Conservation (phyloP, 2,797 vertebrate species). For the Rhynchotus rufescens region DNA sequence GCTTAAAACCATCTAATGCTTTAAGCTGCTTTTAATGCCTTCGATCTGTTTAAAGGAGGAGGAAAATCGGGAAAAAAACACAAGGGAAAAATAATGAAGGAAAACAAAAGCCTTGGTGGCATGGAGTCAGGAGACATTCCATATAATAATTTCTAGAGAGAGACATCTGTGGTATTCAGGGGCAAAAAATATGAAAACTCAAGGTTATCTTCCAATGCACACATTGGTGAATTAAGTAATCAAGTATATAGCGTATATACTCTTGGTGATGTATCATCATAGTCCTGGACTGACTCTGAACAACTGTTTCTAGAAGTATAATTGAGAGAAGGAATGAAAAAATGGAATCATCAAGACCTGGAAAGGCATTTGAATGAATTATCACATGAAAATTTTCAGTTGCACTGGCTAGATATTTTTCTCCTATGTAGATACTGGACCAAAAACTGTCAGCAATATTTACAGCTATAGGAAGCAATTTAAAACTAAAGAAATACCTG, state of each 20-base stretch:
- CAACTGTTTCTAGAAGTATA: neutral
- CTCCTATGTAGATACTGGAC: neutral
- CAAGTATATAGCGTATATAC: neutral
- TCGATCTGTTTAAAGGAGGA: neutral
- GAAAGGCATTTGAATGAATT: neutral
- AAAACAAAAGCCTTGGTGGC: neutral
- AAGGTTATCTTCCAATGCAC: neutral
- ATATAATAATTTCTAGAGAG: neutral
- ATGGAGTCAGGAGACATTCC: rapidly evolving
- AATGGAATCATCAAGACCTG: neutral
- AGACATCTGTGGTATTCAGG: neutral
- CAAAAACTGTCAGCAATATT: neutral
- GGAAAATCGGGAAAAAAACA: rapidly evolving
- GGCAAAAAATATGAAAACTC: neutral
- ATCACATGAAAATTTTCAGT: neutral
- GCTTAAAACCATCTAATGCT: slow-evolving; percentile 11
- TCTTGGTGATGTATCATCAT: neutral
- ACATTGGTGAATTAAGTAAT: rapidly evolving
- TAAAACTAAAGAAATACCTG: neutral
- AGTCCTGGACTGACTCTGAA: neutral
- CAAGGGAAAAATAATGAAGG: neutral
- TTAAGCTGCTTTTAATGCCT: slow-evolving; percentile 13
- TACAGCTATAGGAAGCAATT: neutral
- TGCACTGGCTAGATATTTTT: neutral
- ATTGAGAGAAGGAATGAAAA: neutral